These are phyloP conservation scores for Caenorhabditis zanzibari DNA, from an alignment of 2,888 invertebrate genomes.

Conservation along the genomic window DNA sequence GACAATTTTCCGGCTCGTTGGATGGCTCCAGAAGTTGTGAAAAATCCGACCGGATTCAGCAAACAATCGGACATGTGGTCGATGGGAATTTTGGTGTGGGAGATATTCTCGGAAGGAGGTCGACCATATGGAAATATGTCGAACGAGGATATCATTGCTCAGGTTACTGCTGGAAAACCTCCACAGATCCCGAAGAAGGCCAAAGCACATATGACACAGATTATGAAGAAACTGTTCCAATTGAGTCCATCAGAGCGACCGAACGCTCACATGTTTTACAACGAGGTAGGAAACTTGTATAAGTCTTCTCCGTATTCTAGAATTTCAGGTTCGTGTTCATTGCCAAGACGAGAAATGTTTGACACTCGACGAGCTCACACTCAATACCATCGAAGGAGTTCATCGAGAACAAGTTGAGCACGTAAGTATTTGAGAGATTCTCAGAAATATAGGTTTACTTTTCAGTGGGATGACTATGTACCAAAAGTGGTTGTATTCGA, in stretches of 20 bases:
- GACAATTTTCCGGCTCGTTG: conserved; percentile 68
- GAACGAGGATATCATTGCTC: neutral
- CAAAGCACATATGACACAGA: neutral
- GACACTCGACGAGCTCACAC: conserved; percentile 7
- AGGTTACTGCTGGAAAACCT: conserved; percentile 10
- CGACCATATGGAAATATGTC: conserved; percentile 13
- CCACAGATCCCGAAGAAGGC: neutral
- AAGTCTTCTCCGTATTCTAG: too few species aligned
- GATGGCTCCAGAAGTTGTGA: conserved; percentile 79
- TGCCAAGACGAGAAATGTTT: conserved; percentile 57
- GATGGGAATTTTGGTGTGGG: conserved; percentile 71
- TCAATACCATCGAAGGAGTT: conserved; percentile 44
- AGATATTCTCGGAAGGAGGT: conserved; percentile 58
- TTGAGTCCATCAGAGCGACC: neutral
- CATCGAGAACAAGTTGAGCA: conserved; percentile 8
- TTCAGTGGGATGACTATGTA: conserved; percentile 36
- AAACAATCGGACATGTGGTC: conserved; percentile 75
- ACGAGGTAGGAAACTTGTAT: conserved; percentile 54
- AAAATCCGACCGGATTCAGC: conserved; percentile 53
- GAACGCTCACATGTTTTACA: conserved; percentile 60
- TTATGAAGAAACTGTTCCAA: conserved; percentile 1
- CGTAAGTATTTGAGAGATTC: neutral
- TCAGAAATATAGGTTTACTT: neutral
- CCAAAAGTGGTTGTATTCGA: conserved; percentile 37
- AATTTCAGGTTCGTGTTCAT: conserved; percentile 50